A percentile compares a stretch with the other conserved stretches of the same genome.
phyloP scores from a whole-genome alignment of 37 sponge, comb jelly and placozoan genomes.

The Chondrosia reniformis region DNA sequence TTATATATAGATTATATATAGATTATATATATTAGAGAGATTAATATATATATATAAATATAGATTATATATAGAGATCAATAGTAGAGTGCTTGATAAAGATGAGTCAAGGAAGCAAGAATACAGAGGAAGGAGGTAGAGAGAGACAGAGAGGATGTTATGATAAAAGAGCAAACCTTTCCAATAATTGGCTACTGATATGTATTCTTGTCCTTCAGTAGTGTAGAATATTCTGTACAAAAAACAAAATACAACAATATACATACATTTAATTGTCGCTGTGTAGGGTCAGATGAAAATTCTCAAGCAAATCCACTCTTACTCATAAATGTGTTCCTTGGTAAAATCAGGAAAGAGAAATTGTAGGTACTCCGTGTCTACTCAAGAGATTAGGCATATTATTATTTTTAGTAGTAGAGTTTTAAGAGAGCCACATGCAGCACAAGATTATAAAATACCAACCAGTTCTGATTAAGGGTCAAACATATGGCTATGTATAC shows the following conservation, averaged over 20 bases:
- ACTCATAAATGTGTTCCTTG: slow-evolving; percentile 56
- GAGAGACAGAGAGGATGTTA: too few relatives aligned
- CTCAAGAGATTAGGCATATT: too few relatives aligned
- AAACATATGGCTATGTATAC: neutral
- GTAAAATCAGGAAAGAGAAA: slow-evolving; percentile 55
- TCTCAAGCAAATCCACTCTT: neutral
- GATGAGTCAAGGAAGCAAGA: too few relatives aligned
- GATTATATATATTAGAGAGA: neutral
- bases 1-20: neutral
- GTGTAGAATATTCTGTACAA: slow-evolving; percentile 16
- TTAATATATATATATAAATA: neutral
- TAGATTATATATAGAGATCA: too few relatives aligned
- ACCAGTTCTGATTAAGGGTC: too few relatives aligned
- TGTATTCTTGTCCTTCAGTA: neutral
- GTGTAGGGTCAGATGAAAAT: neutral
- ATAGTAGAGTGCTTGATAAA: too few relatives aligned
- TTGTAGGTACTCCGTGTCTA: slow-evolving; percentile 62
- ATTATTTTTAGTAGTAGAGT: too few relatives aligned
- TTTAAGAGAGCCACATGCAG: too few relatives aligned
- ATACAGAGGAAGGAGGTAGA: too few relatives aligned
- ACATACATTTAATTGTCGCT: neutral
- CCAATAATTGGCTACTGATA: slow-evolving; percentile 31
- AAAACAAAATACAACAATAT: neutral
- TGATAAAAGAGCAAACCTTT: neutral
- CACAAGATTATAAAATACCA: too few relatives aligned